Base-by-base conservation (phyloP, 2,113 vertebrate genomes). In the Pterocles gutturalis region DNA sequence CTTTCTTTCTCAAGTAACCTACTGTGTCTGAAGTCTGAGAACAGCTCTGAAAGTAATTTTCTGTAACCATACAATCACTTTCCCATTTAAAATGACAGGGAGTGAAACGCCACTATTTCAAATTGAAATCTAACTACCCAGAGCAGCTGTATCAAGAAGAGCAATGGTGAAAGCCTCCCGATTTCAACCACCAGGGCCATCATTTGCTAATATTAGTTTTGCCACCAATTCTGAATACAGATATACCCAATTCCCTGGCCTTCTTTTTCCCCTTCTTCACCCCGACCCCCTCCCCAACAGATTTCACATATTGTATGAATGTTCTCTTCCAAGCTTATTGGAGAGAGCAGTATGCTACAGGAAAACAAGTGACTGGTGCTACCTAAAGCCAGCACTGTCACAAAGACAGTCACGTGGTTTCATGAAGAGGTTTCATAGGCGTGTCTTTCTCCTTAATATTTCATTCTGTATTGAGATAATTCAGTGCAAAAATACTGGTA, bases 241-340 rank as follows among this genome's bases (percentile, higher is more conserved):
- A 5, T 66, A 34, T 19, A 36, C 5, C 13, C 1, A 29, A 21
- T 5, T 61, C 9, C 7, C 7, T 57, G 34, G 6, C 4, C 9
- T 29, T 57, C 20, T 71, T 34, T 71, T 38, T 17, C 4, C 7
- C 1, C 6, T 77, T 73, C 20, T 53, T 34, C 43, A 54, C 3
- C 7, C 19, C 3, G 25, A 10, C 7, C 3, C 5, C 2, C 11
- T 6, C 1, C 8, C 5, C 22, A 67, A 12, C 0, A 38, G 25
- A 46, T 22, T 51, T 58, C 10, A 70, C 10, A 3, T 13, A 7
- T 5, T 14, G 1, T 19, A 41, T 36, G n/a, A 5, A 11, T 54
- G 8, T 25, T 83, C 7, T 72, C 48, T 54, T 66, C 54, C 5
- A 10, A 64, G 25, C 4, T 80, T 31, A 18, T 0, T 51, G 7